Evolutionary conservation across 2,797 vertebrate species (phyloP), one percentile per base, ranked within the genome.

Genomic region (Rallus crepitans): DNA sequence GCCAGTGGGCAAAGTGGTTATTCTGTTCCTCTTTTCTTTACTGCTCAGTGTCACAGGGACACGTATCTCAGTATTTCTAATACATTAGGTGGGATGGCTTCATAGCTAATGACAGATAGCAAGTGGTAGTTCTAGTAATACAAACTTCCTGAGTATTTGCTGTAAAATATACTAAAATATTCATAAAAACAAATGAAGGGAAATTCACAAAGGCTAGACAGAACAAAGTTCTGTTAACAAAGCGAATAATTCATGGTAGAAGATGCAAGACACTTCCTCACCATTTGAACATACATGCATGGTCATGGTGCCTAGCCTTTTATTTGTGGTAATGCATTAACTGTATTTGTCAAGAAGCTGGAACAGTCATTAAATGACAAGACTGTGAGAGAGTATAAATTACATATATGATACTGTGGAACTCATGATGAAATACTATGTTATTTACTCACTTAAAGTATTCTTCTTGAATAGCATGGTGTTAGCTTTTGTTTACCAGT

Each of bases 401-500:
- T 80, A 30, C 37, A 59, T 85, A 17, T 27, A 47, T 24, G 55
- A 71, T 71, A 73, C 48, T 59, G 0, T 42, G 68, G 63, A 70
- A n/a, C 27, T 94, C 56, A 47, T 93, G 30, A 65, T 73, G 86
- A 92, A 95, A 93, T 84, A 79, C 25, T 64, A 2, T 2, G 5
- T 64, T 93, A 73, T 90, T 89, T 90, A 80, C 68, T 40, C n/a
- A 55, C 24, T 79, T 70, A 70, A 94, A 42, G 15, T 94, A 70
- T 85, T 92, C 19, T 56, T 82, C 45, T 66, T 87, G 53, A 95
- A 64, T 55, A 89, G 65, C 13, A 35, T 63, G 39, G 31, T 15
- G 24, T 81, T 91, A 60, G 37, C n/a, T 71, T 82, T 82, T 77
- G 31, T 92, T 91, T 95, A 85, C 61, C 8, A 23, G 21, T 81